phyloP scores from a whole-genome alignment of 1,140 invertebrate species.

The Araneus ventricosus region DNA sequence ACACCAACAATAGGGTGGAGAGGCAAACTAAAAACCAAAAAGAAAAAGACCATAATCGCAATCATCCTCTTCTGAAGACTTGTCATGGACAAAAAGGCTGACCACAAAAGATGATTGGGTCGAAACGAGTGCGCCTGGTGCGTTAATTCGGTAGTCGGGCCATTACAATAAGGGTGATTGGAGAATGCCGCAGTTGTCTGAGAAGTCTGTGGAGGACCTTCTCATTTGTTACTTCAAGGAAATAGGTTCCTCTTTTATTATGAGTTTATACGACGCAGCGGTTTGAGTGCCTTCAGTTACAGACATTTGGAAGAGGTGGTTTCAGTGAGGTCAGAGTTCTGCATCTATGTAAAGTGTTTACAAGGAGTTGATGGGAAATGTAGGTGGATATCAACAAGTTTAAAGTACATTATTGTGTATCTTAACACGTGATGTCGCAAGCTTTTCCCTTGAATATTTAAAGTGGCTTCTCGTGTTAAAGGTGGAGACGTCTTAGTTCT shows the following conservation, averaged over 20 bases:
- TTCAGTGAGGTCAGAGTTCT: neutral
- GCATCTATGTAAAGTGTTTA: neutral
- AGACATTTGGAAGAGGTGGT: conserved; percentile 1
- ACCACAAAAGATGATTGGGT: conserved; percentile 36
- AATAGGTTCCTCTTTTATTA: neutral
- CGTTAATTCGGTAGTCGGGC: conserved; percentile 24
- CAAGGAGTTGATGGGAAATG: neutral
- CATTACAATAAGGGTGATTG: conserved; percentile 9
- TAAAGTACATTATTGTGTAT: neutral
- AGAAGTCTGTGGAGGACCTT: neutral
- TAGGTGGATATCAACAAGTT: neutral
- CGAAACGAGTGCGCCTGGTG: neutral
- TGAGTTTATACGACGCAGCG: neutral
- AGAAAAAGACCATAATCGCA: neutral
- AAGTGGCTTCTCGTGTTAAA: no score
- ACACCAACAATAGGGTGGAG: neutral
- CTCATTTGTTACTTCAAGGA: neutral
- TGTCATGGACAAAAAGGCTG: conserved; percentile 36
- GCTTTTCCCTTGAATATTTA: no score
- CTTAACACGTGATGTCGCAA: neutral
- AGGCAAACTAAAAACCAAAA: neutral
- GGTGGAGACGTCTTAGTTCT: no score
- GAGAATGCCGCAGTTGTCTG: neutral
- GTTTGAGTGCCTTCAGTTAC: neutral
- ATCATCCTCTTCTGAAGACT: conserved; percentile 16